Conservation (phyloP, 2,113 vertebrate genomes). For the Stigmatopora nigra region DNA sequence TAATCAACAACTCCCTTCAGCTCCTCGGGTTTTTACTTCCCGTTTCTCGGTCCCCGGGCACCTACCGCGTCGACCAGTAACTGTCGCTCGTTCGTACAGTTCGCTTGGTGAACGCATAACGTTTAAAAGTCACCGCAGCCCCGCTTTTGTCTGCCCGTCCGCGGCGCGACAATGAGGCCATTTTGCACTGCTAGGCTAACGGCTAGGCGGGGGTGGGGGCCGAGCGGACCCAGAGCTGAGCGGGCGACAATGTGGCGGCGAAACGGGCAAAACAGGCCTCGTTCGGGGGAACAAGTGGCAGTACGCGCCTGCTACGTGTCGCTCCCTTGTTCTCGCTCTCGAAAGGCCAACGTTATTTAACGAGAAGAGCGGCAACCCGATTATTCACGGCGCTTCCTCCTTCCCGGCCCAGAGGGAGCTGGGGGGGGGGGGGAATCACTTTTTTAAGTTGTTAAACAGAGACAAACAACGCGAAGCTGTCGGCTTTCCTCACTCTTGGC, state of each 20-base stretch:
- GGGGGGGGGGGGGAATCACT: background rate
- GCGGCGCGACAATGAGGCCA: slow-evolving; percentile 62
- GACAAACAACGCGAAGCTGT: slow-evolving; percentile 10
- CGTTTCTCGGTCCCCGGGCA: background rate
- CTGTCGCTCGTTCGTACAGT: background rate
- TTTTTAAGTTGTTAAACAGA: slow-evolving; percentile 32
- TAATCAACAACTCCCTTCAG: slow-evolving; percentile 13
- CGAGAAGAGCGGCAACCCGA: slow-evolving; percentile 48
- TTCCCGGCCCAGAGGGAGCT: slow-evolving; percentile 22
- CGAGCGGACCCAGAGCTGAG: background rate
- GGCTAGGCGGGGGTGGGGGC: slow-evolving; percentile 35
- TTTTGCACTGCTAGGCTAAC: slow-evolving; percentile 59
- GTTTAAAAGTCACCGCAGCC: slow-evolving; percentile 31
- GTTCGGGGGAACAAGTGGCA: background rate
- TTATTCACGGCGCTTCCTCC: slow-evolving; percentile 54
- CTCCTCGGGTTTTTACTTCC: background rate
- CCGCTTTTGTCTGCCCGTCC: slow-evolving; percentile 63
- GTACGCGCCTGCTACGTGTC: background rate
- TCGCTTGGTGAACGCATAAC: background rate
- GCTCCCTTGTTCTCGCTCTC: background rate
- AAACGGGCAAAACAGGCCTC: background rate
- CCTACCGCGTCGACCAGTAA: background rate
- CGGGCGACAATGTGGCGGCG: background rate
- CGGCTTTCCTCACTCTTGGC: background rate
- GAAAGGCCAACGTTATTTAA: slow-evolving; percentile 10